Conservation (phyloP, 2,113 vertebrate species). For the Alethe castanea region DNA sequence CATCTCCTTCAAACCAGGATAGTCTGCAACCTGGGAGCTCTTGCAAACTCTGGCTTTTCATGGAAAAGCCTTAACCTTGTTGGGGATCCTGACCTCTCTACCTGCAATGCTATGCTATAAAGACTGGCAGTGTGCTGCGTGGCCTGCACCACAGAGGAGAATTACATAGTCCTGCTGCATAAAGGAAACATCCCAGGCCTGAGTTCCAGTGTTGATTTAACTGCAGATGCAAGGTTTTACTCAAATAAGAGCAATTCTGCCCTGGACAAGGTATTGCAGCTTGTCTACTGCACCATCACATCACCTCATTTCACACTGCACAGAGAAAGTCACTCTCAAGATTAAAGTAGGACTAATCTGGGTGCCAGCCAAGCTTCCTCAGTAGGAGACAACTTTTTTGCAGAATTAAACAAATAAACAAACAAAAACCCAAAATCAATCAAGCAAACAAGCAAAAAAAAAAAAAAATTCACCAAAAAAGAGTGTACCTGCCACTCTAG, state of each 20-base stretch:
- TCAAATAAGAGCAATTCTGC: neutral
- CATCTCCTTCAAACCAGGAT: neutral
- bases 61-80: neutral
- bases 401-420: neutral
- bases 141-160: neutral
- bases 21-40: neutral
- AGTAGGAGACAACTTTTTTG: neutral
- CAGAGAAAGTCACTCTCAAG: neutral
- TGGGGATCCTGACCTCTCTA: neutral
- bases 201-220: neutral
- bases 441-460: accelerated
- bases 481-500: neutral
- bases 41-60: neutral
- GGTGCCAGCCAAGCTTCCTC: neutral
- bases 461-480: neutral
- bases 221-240: neutral
- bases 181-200: neutral
- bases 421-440: neutral
- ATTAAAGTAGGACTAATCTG: neutral
- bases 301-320: neutral
- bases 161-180: neutral
- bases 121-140: neutral
- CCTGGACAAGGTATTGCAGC: neutral
- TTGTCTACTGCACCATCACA: neutral
- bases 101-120: neutral